Percentiles rank a stretch among this genome's conserved stretches.
These are phyloP conservation scores for Neocrepidodera transversa DNA, from an alignment of 2,888 invertebrate species.

Conservation along the genomic window DNA sequence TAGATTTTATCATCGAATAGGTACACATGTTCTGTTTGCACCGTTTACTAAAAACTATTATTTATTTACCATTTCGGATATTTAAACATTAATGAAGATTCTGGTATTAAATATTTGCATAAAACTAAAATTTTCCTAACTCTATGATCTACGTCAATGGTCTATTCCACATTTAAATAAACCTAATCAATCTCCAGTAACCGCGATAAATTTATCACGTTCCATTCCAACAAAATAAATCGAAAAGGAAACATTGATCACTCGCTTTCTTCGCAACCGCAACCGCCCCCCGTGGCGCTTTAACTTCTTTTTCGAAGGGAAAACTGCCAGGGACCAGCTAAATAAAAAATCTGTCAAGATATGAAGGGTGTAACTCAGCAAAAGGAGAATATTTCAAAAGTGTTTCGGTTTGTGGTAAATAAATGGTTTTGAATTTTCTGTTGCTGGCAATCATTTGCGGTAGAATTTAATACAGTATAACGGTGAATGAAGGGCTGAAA, in stretches of 20 bases:
- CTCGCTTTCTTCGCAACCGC: slow-evolving; percentile 12
- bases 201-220: slow-evolving; percentile 16
- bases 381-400: not conserved
- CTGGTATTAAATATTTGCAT: too few species aligned
- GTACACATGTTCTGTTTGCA: slow-evolving; percentile 4
- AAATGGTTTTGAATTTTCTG: not conserved
- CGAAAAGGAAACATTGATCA: slow-evolving; percentile 27
- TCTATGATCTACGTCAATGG: too few species aligned
- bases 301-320: slow-evolving; percentile 7
- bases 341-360: slow-evolving; percentile 5
- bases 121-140: too few species aligned
- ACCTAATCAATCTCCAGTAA: slow-evolving; percentile 20
- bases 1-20: slow-evolving; percentile 10
- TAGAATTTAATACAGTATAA: too few species aligned
- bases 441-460: too few species aligned
- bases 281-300: slow-evolving; percentile 21
- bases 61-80: too few species aligned
- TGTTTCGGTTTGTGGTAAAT: not conserved
- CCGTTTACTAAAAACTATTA: slow-evolving; percentile 1
- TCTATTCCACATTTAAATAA: slow-evolving; percentile 17
- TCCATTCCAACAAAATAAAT: slow-evolving; percentile 17
- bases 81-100: too few species aligned
- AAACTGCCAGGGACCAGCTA: not conserved
- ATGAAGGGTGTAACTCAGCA: not conserved
- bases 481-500: too few species aligned